These are phyloP conservation scores for Trachelus tabidus DNA, from an alignment of 2,888 invertebrate genomes.

Conservation along the genomic window DNA sequence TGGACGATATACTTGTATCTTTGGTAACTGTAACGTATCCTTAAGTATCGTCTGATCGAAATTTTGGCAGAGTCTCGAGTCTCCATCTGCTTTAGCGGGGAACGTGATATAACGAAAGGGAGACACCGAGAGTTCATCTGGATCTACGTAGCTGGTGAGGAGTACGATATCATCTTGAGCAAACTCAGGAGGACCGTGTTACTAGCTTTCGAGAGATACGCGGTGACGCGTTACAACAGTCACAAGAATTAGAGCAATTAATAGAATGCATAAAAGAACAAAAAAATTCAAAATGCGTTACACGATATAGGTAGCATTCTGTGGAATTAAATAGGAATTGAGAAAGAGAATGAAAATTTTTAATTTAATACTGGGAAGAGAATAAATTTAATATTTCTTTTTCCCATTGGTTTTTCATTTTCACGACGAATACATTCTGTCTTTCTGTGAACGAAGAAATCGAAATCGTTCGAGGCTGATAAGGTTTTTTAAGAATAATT, in stretches of 20 bases:
- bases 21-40: conserved; percentile 53
- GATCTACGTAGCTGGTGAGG: conserved; percentile 8
- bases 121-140: conserved; percentile 27
- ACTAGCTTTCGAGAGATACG: conserved; percentile 40
- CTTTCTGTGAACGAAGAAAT: too few relatives aligned
- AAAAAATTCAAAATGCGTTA: neutral
- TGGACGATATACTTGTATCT: neutral
- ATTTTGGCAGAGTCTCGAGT: conserved; percentile 62
- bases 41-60: conserved; percentile 52
- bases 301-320: neutral
- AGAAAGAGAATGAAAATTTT: neutral
- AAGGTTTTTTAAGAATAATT: too few relatives aligned
- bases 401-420: neutral
- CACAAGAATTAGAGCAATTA: neutral
- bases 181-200: conserved; percentile 39
- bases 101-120: conserved; percentile 51
- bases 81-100: conserved; percentile 53
- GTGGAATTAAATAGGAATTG: neutral
- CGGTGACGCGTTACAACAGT: conserved; percentile 50
- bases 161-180: conserved; percentile 58
- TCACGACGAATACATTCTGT: neutral
- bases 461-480: too few relatives aligned
- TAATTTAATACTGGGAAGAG: neutral
- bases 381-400: neutral
- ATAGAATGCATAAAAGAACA: neutral